Base-by-base conservation (phyloP, 2,113 vertebrate species). In the Sylvietta virens region DNA sequence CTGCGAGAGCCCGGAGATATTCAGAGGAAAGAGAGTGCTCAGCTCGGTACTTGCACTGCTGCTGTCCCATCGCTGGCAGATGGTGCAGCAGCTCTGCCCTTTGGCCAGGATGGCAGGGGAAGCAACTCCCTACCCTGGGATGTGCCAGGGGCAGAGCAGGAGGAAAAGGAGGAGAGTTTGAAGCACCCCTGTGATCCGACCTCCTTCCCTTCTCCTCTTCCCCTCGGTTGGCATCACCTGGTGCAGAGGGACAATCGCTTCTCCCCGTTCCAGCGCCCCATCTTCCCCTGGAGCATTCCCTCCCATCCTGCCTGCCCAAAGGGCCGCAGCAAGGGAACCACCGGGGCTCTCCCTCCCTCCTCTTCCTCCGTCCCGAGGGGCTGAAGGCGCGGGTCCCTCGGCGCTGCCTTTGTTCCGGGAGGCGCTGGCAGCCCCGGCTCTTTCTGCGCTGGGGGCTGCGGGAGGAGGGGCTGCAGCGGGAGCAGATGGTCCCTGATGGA, bases 401-500 rank as follows among this genome's bases (percentile, higher is more conserved):
- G 84, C 0, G 2, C 62, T 72, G 95, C 74, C 93, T 97, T 97
- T 96, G 93, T 96, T 45, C 15, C 53, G 10, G 79, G 6, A 82
- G 89, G 90, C 90, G 30, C 50, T 9, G 92, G 67, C 81, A 82
- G 95, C 56, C 53, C 57, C 2, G 13, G 70, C 81, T 84, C 76
- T 73, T 20, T 79, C 92, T 86, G 61, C 0, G 11, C 45, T 21
- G 81, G 80, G 77, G 91, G 51, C 93, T 79, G 93, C 0, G 24
- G 91, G 93, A 94, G 96, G 94, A 94, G 95, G 95, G 93, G 94
- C 84, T 65, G 95, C 77, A 35, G 77, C 7, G 0, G 47, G 57
- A 96, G 93, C 95, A 97, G 96, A 96, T 96, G 96, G 95, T 94
- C 87, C 91, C 66, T 87, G 35, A 10, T 69, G 85, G 73, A 79